phyloP scores from a whole-genome alignment of 2,888 invertebrate species.

The Melinopterus prodromus region DNA sequence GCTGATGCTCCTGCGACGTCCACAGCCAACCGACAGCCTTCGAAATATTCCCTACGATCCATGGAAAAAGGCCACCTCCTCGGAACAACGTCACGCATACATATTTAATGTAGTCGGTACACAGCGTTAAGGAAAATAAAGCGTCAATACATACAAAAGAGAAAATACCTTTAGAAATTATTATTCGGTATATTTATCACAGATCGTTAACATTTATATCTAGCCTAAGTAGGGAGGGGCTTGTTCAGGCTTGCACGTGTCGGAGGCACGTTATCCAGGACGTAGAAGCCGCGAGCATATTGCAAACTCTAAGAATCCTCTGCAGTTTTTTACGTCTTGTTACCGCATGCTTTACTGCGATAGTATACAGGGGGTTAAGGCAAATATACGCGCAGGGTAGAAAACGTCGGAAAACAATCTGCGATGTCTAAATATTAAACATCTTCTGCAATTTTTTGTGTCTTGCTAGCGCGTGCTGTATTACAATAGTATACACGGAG shows the following conservation, averaged over 20 bases:
- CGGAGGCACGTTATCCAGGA: too few relatives aligned
- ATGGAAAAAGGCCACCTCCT: slow-evolving; percentile 76
- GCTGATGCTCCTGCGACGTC: slow-evolving; percentile 40
- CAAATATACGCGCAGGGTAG: background rate
- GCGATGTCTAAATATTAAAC: background rate
- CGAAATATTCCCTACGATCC: slow-evolving; percentile 66
- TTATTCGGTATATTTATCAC: background rate
- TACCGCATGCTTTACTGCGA: too few relatives aligned
- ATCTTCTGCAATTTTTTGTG: background rate
- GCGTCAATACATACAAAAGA: too few relatives aligned
- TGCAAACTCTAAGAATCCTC: too few relatives aligned
- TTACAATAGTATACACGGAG: background rate
- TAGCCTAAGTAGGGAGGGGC: background rate
- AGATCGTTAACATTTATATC: background rate
- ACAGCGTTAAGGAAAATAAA: slow-evolving; percentile 46
- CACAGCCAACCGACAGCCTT: slow-evolving; percentile 57
- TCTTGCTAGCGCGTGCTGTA: background rate
- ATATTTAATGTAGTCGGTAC: slow-evolving; percentile 78
- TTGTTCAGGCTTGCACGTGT: background rate
- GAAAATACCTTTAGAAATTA: background rate
- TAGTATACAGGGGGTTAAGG: too few relatives aligned
- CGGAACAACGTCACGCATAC: slow-evolving; percentile 71
- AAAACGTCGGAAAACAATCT: background rate
- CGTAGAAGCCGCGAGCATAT: too few relatives aligned
- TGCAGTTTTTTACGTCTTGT: too few relatives aligned